Evolutionary conservation across 1,140 invertebrate species (phyloP).

Genomic region (Camponotus pennsylvanicus): DNA sequence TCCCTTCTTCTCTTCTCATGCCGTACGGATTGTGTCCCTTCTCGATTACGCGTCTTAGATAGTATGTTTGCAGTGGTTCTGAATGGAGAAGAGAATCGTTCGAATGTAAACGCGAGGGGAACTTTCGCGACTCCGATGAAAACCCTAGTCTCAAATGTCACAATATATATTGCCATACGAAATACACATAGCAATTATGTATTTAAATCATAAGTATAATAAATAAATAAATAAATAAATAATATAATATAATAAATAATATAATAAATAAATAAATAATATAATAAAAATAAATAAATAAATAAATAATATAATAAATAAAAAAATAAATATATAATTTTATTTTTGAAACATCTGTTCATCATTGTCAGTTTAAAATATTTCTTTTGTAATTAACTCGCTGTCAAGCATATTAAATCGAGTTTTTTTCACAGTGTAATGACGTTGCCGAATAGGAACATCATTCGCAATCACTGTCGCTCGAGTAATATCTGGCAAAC

Average conservation of each 20-base stretch:
- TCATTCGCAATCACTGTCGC: conserved; percentile 18
- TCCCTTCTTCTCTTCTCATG: not conserved
- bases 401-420: not conserved
- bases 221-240: not conserved
- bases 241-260: not conserved
- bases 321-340: not conserved
- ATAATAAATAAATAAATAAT: too few relatives aligned
- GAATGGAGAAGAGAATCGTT: conserved; percentile 54
- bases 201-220: not conserved
- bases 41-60: conserved; percentile 53
- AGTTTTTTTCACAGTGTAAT: not conserved
- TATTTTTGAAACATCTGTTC: not conserved
- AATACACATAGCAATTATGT: not conserved
- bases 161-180: not conserved
- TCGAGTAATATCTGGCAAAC: conserved; percentile 36
- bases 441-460: not conserved
- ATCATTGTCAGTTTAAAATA: not conserved
- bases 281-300: not conserved
- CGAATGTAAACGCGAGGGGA: conserved; percentile 54
- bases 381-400: not conserved
- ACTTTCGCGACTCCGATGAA: conserved; percentile 33
- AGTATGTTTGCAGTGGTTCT: conserved; percentile 38
- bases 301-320: not conserved
- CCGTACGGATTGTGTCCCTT: not conserved
- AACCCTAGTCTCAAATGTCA: conserved; percentile 34